Base-by-base conservation (phyloP, 2,888 invertebrate species). In the Serripes groenlandicus region DNA sequence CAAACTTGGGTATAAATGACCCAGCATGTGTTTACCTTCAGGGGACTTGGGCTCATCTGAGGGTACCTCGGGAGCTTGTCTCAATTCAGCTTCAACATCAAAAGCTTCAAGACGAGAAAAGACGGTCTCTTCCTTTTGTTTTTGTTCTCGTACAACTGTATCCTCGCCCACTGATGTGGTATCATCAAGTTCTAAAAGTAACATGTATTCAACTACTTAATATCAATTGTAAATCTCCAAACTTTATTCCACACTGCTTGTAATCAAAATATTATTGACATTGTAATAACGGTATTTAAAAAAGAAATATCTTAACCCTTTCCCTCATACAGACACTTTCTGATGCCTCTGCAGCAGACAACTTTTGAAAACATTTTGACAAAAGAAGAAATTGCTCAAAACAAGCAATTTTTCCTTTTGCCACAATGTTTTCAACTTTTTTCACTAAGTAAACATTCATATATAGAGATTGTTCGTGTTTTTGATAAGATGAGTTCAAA, bases 101-200 rank as follows among this genome's bases (percentile, higher is more conserved):
- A 77, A 70, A 37, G 81, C 78, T 68, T 85, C 85, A 3, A 83
- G 52, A n/a, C 81, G 72, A 34, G 71, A 74, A 26, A 87, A 72
- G 15, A 83, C 66, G 30, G 88, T 86, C 18, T 87, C 85, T n/a
- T 86, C 85, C 32, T 76, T 81, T 11, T 54, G 66, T 71, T 89
- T 89, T 58, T 87, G 72, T 37, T 87, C 85, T 34, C 79, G 70
- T 9, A 85, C 76, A 34, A 91, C 83, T 66, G 86, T 75, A 0
- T 90, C 90, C 62, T 91, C 91, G n/a, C 80, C 80, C 21, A 90
- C 81, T 28, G 87, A 82, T 2, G 77, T 78, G 18, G 60, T 83
- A 37, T 89, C 88, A 21, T 89, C 89, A 9, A 87, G 75, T 79
- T 88, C 90, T 90, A 83, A 23, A 85, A 81, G 58, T 75, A 21